Conservation (phyloP, 2,797 vertebrate genomes). For the Darevskia nairensis region DNA sequence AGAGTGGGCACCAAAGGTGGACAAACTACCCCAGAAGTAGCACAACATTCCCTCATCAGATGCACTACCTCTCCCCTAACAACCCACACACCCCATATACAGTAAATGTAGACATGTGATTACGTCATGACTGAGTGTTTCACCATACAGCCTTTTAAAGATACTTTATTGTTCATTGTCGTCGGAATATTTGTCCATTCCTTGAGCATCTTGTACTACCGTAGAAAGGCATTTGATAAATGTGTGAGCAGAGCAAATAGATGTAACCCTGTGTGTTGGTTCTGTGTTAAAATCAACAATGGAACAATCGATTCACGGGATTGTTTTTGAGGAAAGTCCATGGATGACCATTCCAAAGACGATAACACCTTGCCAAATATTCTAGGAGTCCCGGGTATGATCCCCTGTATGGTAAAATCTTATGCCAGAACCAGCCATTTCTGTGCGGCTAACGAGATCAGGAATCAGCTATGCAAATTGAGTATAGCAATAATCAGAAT, state of each 20-base stretch:
- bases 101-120: no score
- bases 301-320: not conserved
- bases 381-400: not conserved
- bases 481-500: not conserved
- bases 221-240: slow-evolving; percentile 11
- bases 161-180: not conserved
- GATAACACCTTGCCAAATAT: not conserved
- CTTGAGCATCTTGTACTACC: not conserved
- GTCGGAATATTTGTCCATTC: no score
- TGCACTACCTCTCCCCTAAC: no score
- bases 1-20: no score
- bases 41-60: no score
- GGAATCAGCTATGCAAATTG: not conserved
- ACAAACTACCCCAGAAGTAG: no score
- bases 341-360: not conserved
- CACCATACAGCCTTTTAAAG: not conserved
- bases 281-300: not conserved
- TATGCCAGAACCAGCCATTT: not conserved
- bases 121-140: not conserved
- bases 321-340: not conserved
- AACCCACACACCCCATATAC: no score
- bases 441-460: not conserved
- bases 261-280: not conserved
- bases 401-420: not conserved
- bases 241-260: not conserved